Evolutionary conservation across 2,113 vertebrate genomes (phyloP).

Genomic region (Urocynchramus pylzowi): DNA sequence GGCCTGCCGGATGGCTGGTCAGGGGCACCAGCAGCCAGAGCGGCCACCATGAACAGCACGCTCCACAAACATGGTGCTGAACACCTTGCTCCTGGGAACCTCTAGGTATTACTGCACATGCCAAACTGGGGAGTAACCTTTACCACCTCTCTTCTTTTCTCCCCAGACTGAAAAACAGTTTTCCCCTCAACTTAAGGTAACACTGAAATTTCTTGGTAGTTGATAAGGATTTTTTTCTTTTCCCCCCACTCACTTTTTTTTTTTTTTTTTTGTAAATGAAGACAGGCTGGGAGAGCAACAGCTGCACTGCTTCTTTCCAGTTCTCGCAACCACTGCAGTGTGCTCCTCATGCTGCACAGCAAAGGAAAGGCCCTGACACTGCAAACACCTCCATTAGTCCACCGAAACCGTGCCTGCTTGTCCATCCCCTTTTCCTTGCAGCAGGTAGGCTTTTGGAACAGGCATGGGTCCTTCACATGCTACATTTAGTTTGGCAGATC

Average conservation of each 20-base stretch:
- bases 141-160: background rate
- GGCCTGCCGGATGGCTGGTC: rapidly evolving
- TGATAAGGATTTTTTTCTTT: background rate
- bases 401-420: background rate
- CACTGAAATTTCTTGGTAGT: background rate
- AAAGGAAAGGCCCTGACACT: background rate
- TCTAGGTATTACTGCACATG: background rate
- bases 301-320: background rate
- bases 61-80: background rate
- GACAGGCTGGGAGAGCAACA: background rate
- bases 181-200: background rate
- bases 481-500: background rate
- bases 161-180: background rate
- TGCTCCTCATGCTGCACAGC: rapidly evolving
- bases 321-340: background rate
- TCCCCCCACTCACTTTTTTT: no score
- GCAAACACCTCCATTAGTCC: background rate
- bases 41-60: rapidly evolving
- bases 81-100: background rate
- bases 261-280: background rate
- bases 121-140: background rate
- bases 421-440: background rate
- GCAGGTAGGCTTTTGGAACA: background rate
- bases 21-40: background rate
- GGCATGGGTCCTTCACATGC: background rate